Percentiles rank a stretch among this genome's conserved stretches.
phyloP scores from a whole-genome alignment of 2,113 vertebrate species.

The Poecilia latipinna region DNA sequence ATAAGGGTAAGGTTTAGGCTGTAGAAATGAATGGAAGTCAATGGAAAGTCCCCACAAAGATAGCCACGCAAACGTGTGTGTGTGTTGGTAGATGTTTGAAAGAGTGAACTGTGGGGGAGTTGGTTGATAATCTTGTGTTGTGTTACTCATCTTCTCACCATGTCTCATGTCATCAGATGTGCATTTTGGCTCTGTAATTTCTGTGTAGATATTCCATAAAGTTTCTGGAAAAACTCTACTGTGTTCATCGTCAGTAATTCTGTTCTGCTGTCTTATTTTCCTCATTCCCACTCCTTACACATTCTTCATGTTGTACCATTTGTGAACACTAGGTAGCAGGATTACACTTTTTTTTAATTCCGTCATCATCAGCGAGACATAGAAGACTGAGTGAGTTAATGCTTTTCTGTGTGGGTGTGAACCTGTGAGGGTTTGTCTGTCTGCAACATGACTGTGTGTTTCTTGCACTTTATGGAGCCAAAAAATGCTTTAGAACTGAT shows the following conservation, averaged over 20 bases:
- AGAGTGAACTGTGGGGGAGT: neutral
- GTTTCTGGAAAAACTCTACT: constrained; percentile 66
- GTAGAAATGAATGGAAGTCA: no score
- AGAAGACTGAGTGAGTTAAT: constrained; percentile 5
- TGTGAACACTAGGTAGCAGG: constrained; percentile 47
- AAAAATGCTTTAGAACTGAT: constrained; percentile 11
- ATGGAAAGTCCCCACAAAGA: no score
- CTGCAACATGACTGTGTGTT: constrained; percentile 13
- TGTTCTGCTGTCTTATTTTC: constrained; percentile 16
- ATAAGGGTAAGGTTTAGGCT: no score
- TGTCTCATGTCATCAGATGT: constrained; percentile 55
- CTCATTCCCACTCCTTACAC: neutral
- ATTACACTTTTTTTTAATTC: constrained; percentile 23
- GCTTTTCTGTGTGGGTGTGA: constrained; percentile 1
- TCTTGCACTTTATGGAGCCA: constrained; percentile 6
- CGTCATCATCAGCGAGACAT: neutral
- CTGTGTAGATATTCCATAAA: constrained; percentile 76
- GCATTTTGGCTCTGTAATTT: constrained; percentile 59
- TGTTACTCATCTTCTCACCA: constrained; percentile 25
- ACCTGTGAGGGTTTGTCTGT: constrained; percentile 28
- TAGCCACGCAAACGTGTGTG: no score
- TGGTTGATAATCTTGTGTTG: constrained; percentile 18
- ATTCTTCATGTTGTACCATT: constrained; percentile 16
- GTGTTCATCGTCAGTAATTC: constrained; percentile 44
- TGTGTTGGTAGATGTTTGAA: no score